phyloP scores from a whole-genome alignment of 2,888 invertebrate species.

The Acanthosepion pharaonis region DNA sequence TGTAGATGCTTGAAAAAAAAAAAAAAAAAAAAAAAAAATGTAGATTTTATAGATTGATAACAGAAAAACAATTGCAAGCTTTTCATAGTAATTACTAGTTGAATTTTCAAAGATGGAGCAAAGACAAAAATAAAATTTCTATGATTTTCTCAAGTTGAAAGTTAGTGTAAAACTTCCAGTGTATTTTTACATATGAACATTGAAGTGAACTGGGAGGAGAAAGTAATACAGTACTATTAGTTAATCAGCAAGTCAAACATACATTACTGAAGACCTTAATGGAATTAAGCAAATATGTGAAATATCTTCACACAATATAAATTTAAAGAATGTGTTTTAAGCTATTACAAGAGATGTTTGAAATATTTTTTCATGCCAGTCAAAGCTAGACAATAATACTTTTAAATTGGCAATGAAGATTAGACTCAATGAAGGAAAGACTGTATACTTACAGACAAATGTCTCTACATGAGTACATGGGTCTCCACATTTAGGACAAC shows the following conservation, averaged over 20 bases:
- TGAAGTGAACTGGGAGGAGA: no score
- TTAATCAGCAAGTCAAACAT: no score
- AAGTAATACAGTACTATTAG: no score
- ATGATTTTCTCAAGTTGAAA: no score
- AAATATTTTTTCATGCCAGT: neutral
- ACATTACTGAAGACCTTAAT: no score
- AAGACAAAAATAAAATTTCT: neutral
- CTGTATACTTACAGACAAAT: constrained; percentile 76
- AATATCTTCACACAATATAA: no score
- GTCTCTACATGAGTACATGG: constrained; percentile 98
- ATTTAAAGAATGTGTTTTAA: neutral
- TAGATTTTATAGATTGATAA: no score
- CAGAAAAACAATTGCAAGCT: neutral
- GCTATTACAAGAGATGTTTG: neutral
- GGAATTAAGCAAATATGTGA: no score
- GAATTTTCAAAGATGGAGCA: neutral
- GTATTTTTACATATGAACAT: no score
- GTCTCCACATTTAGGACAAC: constrained; percentile 96
- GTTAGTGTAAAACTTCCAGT: no score
- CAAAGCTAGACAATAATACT: neutral
- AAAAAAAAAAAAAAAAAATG: neutral
- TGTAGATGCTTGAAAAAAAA: constrained; percentile 81
- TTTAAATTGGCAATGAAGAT: neutral
- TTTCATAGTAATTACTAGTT: neutral
- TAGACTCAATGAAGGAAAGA: neutral